Percentiles rank a stretch among this genome's conserved stretches.
Conservation (phyloP, 2,888 invertebrate species). For the Acrobasis consociella region DNA sequence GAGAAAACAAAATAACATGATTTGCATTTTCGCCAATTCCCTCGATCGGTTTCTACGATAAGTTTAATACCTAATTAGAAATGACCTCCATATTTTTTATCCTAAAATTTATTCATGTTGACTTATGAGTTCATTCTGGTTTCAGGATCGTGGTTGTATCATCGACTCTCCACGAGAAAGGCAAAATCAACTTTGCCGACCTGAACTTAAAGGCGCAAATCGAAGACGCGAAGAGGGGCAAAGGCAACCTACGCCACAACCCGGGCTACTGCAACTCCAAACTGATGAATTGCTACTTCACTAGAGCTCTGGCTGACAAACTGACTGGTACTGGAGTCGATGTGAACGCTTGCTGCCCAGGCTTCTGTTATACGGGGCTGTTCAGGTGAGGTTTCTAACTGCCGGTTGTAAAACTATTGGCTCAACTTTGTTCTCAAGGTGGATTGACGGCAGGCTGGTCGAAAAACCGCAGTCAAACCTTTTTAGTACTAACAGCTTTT, state of each 20-base stretch:
- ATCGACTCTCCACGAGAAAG: slow-evolving; percentile 87
- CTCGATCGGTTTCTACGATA: too few relatives aligned
- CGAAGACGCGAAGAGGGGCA: slow-evolving; percentile 58
- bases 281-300: slow-evolving; percentile 89
- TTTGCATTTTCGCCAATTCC: too few relatives aligned
- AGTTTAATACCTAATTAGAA: too few relatives aligned
- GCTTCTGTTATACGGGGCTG: slow-evolving; percentile 90
- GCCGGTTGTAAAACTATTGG: too few relatives aligned
- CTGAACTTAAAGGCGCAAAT: slow-evolving; percentile 83
- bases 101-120: too few relatives aligned
- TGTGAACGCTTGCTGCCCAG: slow-evolving; percentile 89
- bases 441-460: too few relatives aligned
- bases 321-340: slow-evolving; percentile 81
- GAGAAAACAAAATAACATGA: too few relatives aligned
- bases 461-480: too few relatives aligned
- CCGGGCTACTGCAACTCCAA: slow-evolving; percentile 90
- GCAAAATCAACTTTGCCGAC: slow-evolving; percentile 86
- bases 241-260: slow-evolving; percentile 66
- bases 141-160: slow-evolving; percentile 87
- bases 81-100: too few relatives aligned
- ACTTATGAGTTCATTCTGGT: slow-evolving; percentile 30
- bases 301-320: slow-evolving; percentile 83
- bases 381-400: slow-evolving; percentile 79
- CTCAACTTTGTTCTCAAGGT: too few relatives aligned
- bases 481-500: too few relatives aligned